These are phyloP conservation scores for Bombus waltoni DNA, from an alignment of 1,140 invertebrate genomes.

Conservation along the genomic window DNA sequence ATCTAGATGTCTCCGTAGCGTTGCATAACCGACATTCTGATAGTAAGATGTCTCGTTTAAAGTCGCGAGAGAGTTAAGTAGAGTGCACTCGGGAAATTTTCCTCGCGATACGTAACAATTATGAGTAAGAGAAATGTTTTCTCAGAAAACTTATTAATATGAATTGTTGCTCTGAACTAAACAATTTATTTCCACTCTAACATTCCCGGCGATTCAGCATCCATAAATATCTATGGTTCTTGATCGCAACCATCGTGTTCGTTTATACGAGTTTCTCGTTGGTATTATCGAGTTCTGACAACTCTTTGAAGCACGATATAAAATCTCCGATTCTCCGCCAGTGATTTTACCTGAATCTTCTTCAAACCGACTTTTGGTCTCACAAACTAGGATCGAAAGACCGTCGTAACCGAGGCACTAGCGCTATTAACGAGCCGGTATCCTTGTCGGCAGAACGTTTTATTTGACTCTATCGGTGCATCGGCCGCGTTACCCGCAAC, in stretches of 20 bases:
- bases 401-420: slow-evolving; percentile 6
- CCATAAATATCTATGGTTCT: slow-evolving; percentile 6
- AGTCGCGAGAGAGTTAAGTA: too few species aligned
- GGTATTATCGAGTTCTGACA: not conserved
- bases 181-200: not conserved
- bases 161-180: not conserved
- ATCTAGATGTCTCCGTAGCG: too few species aligned
- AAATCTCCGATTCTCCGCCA: not conserved
- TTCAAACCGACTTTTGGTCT: slow-evolving; percentile 14
- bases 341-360: slow-evolving; percentile 45
- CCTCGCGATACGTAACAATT: not conserved
- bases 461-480: slow-evolving; percentile 47
- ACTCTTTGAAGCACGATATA: not conserved
- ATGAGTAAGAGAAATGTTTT: not conserved
- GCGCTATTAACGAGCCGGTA: slow-evolving; percentile 47
- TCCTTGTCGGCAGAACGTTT: slow-evolving; percentile 52
- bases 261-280: not conserved
- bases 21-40: too few species aligned
- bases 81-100: not conserved
- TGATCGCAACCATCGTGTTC: not conserved
- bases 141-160: not conserved
- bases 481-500: slow-evolving; percentile 34
- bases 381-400: slow-evolving; percentile 34
- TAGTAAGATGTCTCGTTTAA: too few species aligned
- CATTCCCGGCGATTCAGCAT: too few species aligned